phyloP scores from a whole-genome alignment of 2,113 vertebrate genomes.

The Ranitomeya imitator region DNA sequence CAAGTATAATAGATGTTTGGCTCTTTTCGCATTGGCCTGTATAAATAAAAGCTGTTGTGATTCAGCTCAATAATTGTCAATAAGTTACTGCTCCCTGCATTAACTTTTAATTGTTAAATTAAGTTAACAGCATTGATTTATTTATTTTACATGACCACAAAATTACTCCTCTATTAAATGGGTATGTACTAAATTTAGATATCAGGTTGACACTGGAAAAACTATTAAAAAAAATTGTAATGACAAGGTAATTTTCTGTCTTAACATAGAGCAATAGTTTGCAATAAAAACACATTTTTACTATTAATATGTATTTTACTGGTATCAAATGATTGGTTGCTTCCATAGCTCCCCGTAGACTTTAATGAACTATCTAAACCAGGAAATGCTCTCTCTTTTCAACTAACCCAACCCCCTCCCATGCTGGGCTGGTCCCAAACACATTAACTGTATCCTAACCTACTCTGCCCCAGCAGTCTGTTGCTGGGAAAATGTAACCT shows the following conservation, averaged over 20 bases:
- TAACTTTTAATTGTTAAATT: constrained; percentile 20
- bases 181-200: not conserved
- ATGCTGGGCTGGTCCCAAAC: too few species aligned
- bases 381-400: too few species aligned
- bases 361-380: not conserved
- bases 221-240: not conserved
- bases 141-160: not conserved
- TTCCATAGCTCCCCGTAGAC: not conserved
- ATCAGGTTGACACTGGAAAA: not conserved
- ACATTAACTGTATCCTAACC: too few species aligned
- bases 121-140: constrained; percentile 4
- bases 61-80: constrained; percentile 5
- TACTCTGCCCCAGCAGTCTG: too few species aligned
- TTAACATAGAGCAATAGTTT: not conserved
- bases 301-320: not conserved
- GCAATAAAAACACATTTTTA: not conserved
- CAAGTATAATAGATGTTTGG: constrained; percentile 23
- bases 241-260: not conserved
- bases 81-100: not conserved
- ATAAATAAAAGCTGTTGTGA: not conserved
- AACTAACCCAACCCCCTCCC: too few species aligned
- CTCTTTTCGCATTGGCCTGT: not conserved
- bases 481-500: too few species aligned
- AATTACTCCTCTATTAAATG: not conserved
- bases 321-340: not conserved